Evolutionary conservation across 2,113 vertebrate species (phyloP).

Genomic region (Ammodytes marinus): DNA sequence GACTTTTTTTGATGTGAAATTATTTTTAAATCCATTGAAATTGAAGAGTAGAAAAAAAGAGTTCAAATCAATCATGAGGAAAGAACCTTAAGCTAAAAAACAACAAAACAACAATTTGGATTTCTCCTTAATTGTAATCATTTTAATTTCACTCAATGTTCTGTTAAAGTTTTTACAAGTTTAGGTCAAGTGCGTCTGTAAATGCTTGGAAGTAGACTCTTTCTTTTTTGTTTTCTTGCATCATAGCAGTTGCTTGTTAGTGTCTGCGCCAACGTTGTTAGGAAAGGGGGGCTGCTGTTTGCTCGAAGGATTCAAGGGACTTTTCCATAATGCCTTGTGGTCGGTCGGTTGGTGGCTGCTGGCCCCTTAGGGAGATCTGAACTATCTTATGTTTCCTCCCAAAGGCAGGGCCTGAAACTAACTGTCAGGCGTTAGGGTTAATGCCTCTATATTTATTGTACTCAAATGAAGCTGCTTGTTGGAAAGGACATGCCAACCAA

Average conservation of each 20-base stretch:
- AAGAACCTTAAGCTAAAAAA: background rate
- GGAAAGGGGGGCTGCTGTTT: constrained; percentile 15
- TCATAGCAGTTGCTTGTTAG: background rate
- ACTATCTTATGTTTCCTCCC: background rate
- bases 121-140: background rate
- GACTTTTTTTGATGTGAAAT: background rate
- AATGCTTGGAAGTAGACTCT: background rate
- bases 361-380: constrained; percentile 25
- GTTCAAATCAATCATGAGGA: background rate
- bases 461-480: background rate
- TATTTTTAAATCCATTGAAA: background rate
- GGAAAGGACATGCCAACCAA: background rate
- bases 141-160: background rate
- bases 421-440: background rate
- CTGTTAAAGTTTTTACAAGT: background rate
- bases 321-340: constrained; percentile 58
- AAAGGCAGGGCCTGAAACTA: constrained; percentile 25
- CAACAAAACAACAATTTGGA: background rate
- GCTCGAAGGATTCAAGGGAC: constrained; percentile 60
- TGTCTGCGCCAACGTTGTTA: background rate
- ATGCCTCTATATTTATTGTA: background rate
- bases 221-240: background rate
- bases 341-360: background rate
- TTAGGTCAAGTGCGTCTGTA: background rate
- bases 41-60: background rate